phyloP scores from a whole-genome alignment of 1,140 invertebrate species.

The Nasonia giraulti region DNA sequence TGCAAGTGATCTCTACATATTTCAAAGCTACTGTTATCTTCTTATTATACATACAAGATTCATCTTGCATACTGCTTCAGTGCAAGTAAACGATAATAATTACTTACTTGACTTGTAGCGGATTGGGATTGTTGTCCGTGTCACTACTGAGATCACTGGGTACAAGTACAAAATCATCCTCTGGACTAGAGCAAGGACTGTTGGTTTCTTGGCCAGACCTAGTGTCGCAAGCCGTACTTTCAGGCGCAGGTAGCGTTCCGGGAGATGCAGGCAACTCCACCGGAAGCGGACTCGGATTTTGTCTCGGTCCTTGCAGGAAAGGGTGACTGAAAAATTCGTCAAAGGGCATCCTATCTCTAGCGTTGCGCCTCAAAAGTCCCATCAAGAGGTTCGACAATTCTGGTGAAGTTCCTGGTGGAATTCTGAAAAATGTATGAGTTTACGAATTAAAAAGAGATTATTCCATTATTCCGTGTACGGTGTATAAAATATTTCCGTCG shows the following conservation, averaged over 20 bases:
- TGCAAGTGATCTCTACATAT: not conserved
- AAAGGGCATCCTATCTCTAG: slow-evolving; percentile 96
- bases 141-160: slow-evolving; percentile 81
- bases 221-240: slow-evolving; percentile 63
- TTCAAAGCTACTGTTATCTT: not conserved
- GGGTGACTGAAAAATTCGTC: slow-evolving; percentile 95
- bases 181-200: slow-evolving; percentile 79
- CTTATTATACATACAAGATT: too few species aligned
- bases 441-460: not conserved
- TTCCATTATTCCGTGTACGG: not conserved
- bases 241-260: slow-evolving; percentile 60
- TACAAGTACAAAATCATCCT: slow-evolving; percentile 92
- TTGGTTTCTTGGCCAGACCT: slow-evolving; percentile 69
- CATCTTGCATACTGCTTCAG: too few species aligned
- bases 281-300: slow-evolving; percentile 65
- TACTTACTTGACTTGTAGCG: slow-evolving; percentile 65
- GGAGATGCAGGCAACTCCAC: slow-evolving; percentile 71
- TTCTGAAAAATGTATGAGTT: slow-evolving; percentile 76
- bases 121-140: slow-evolving; percentile 69
- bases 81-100: not conserved
- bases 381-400: slow-evolving; percentile 91
- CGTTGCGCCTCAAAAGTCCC: slow-evolving; percentile 92
- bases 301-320: slow-evolving; percentile 85
- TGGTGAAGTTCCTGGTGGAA: slow-evolving; percentile 92
- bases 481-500: slow-evolving; percentile 1